Conservation (phyloP, 2,797 vertebrate species). For the Neostethus bicornis region DNA sequence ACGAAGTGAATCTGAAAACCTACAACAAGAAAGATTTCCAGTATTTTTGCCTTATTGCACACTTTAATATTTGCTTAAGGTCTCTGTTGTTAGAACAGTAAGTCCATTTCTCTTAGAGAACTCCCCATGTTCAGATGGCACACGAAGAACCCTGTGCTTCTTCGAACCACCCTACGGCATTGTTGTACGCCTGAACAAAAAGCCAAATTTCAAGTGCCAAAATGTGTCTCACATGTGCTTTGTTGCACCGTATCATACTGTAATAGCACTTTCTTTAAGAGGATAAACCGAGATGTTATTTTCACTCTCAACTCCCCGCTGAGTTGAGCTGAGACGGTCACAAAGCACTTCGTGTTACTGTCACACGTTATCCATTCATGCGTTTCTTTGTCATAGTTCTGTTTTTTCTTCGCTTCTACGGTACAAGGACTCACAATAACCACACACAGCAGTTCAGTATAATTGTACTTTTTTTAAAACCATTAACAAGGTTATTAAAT, state of each 20-base stretch:
- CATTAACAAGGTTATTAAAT: neutral
- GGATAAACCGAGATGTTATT: neutral
- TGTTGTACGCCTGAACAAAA: neutral
- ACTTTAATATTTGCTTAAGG: conserved; percentile 3
- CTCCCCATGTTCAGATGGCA: neutral
- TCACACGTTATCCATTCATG: conserved; percentile 1
- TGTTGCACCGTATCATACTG: neutral
- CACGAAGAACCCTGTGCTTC: neutral
- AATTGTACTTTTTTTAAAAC: neutral
- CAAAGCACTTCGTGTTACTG: neutral
- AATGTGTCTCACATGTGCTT: neutral
- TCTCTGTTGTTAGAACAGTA: conserved; percentile 4
- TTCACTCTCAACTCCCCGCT: neutral
- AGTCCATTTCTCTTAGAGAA: neutral
- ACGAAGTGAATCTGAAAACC: conserved; percentile 15
- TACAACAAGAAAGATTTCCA: conserved; percentile 12
- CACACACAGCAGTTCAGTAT: neutral
- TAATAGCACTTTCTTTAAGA: neutral
- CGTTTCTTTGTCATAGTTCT: neutral
- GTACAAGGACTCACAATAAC: neutral
- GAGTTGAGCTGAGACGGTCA: neutral
- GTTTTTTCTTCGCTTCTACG: neutral
- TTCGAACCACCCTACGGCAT: neutral
- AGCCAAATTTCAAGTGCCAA: neutral
- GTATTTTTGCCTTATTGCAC: neutral